Base-by-base conservation (phyloP, 2,113 vertebrate genomes). In the Strix aluco region DNA sequence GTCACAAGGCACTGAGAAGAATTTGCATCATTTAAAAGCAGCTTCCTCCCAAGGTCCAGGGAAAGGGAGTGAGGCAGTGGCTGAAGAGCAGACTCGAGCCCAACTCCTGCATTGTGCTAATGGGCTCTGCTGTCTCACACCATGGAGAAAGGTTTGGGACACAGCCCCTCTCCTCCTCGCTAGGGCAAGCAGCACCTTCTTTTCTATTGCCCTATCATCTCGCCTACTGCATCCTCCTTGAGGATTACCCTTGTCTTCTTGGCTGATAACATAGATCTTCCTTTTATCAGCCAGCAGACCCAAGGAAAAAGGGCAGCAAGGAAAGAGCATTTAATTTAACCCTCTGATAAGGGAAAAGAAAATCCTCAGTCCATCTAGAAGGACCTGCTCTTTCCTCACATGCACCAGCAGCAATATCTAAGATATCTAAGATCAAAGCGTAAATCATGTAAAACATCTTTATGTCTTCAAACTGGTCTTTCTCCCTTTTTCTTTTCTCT, bases 371-470 rank as follows among this genome's bases (percentile, higher is more conserved):
- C 92, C 91, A 78, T 88, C 91, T 94, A 89, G 72, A 92, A 97
- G 84, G 52, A 92, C 10, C 90, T 94, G 58, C 90, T 97, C 95
- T 97, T 94, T 92, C 88, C 95, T 96, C 73, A 96, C 87, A 97
- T 54, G 90, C 42, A 86, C 59, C 2, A 1, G 72, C 91, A 97
- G 97, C 90, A 97, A 73, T 94, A 97, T 95, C 95, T 97, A 46
- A 46, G 44, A 46, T 46, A 46, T 46, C 44, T 97, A 98, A 98
- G 97, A 97, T 98, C 95, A 96, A 96, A 89, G 81, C 94, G 92
- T 94, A 98, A 97, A 97, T 96, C 92, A 96, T 67, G 47, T 95
- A 96, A 97, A 98, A 96, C 83, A 96, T 80, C 91, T 98, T 97
- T 97, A 96, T 95, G 69, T 98, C 69, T 93, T 95, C 86, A 87